phyloP scores from a whole-genome alignment of 2,797 vertebrate species.

The Nyctibius grandis region DNA sequence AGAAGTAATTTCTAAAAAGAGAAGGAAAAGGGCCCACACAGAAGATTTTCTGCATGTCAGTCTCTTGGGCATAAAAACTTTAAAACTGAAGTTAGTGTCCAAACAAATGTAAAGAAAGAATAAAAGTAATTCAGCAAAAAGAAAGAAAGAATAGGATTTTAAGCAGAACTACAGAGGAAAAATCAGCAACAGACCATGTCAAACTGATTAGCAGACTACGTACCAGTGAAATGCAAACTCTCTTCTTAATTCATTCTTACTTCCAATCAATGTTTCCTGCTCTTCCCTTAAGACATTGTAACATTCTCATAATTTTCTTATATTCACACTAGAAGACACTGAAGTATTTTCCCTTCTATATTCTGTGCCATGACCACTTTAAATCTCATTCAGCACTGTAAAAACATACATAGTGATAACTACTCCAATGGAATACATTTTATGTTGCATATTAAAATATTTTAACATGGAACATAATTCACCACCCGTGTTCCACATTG shows the following conservation, averaged over 20 bases:
- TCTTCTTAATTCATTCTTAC: not conserved
- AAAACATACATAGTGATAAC: not conserved
- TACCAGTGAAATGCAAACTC: not conserved
- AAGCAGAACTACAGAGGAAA: not conserved
- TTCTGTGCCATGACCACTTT: not conserved
- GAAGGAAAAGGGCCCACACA: not conserved
- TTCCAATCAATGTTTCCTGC: not conserved
- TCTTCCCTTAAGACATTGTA: not conserved
- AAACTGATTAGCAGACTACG: not conserved
- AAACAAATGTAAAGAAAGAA: not conserved
- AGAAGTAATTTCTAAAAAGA: not conserved
- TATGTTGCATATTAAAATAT: not conserved
- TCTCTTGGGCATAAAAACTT: not conserved
- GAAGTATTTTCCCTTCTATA: not conserved
- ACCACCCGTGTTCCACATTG: not conserved
- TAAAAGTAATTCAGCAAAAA: not conserved
- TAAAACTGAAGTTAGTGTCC: not conserved
- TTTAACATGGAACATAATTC: not conserved
- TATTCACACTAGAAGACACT: not conserved
- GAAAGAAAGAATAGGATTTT: not conserved
- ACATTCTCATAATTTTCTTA: not conserved
- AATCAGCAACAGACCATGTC: not conserved
- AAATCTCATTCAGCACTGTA: not conserved
- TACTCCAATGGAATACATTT: not conserved
- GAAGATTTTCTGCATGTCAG: too few species aligned